These are phyloP conservation scores for Syngnathus typhle DNA, from an alignment of 2,113 vertebrate species.

Conservation along the genomic window DNA sequence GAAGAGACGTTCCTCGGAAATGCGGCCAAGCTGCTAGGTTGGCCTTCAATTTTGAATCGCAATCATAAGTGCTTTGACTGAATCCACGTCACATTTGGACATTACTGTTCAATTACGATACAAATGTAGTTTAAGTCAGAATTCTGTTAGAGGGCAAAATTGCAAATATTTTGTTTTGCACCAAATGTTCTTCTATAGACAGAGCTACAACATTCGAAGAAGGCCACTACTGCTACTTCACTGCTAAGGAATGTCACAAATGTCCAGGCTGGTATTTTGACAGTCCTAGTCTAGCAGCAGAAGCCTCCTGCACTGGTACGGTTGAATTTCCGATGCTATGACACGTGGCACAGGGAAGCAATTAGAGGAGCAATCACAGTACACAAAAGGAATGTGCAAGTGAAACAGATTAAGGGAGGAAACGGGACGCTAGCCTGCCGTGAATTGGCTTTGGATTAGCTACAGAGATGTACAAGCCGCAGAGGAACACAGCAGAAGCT, in stretches of 20 bases:
- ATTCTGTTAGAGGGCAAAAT: neutral
- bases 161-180: constrained; percentile 3
- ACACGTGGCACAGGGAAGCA: constrained; percentile 63
- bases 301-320: constrained; percentile 40
- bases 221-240: constrained; percentile 21
- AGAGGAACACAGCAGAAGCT: constrained; percentile 38
- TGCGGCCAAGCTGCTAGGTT: neutral
- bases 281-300: constrained; percentile 39
- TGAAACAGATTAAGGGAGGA: constrained; percentile 58
- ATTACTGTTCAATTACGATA: neutral
- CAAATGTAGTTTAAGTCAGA: neutral
- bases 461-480: constrained; percentile 41
- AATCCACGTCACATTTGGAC: neutral
- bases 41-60: neutral
- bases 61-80: neutral
- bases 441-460: constrained; percentile 59
- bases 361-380: constrained; percentile 71
- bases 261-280: constrained; percentile 58
- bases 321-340: constrained; percentile 57
- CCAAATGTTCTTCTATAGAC: neutral
- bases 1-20: constrained; percentile 31
- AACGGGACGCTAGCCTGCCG: constrained; percentile 46
- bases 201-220: constrained; percentile 29
- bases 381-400: constrained; percentile 64
- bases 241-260: constrained; percentile 48